A percentile compares a stretch with the other conserved stretches of the same genome.
These are phyloP conservation scores for Eurosta solidaginis DNA, from an alignment of 1,140 invertebrate species.

Conservation along the genomic window DNA sequence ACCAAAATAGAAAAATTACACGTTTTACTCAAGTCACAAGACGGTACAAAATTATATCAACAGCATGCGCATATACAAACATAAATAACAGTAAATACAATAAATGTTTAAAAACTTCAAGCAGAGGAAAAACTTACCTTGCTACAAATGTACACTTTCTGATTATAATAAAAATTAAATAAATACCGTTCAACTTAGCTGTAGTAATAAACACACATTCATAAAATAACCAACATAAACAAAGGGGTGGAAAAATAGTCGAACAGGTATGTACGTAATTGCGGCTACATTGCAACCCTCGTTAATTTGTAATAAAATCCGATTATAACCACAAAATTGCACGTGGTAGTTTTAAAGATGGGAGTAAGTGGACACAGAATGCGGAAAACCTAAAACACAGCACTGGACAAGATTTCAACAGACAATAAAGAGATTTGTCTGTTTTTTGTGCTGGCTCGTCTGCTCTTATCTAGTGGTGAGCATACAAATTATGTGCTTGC, in stretches of 20 bases:
- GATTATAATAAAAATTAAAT: neutral
- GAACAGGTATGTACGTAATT: neutral
- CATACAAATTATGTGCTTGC: neutral
- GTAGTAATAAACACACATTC: neutral
- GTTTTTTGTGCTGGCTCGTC: too few relatives aligned
- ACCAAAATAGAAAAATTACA: neutral
- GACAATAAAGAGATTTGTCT: too few relatives aligned
- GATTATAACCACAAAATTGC: slow-evolving; percentile 59
- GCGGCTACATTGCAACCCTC: slow-evolving; percentile 36
- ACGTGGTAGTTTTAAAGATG: too few relatives aligned
- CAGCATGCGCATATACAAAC: neutral
- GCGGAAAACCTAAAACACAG: neutral
- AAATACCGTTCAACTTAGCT: neutral
- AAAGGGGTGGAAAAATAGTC: neutral
- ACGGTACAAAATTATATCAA: neutral
- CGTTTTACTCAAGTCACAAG: too few relatives aligned
- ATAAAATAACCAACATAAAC: neutral
- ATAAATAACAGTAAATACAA: slow-evolving; percentile 4
- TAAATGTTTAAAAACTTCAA: too few relatives aligned
- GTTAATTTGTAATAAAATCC: slow-evolving; percentile 59
- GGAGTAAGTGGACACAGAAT: neutral
- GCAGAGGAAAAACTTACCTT: too few relatives aligned
- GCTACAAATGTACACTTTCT: too few relatives aligned
- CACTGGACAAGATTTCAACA: neutral
- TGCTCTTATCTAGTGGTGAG: neutral